These are phyloP conservation scores for Baccha elongata DNA, from an alignment of 2,888 invertebrate species.

Conservation along the genomic window DNA sequence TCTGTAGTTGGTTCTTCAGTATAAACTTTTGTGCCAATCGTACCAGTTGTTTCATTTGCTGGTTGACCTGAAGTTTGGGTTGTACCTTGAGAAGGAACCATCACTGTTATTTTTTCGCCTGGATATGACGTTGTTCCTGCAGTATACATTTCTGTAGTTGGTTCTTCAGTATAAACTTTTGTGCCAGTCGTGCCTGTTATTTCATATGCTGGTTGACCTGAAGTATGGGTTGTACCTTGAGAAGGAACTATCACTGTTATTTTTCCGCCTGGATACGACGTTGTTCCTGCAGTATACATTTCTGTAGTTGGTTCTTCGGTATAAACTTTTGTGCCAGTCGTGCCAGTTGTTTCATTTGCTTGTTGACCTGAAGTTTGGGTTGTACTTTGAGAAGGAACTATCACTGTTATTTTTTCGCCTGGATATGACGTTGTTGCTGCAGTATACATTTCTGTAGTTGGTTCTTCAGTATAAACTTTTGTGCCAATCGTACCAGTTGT, in stretches of 20 bases:
- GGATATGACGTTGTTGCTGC: constrained; percentile 3
- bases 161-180: background rate
- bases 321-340: too few relatives aligned
- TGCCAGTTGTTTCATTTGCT: too few relatives aligned
- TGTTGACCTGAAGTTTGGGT: background rate
- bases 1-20: background rate
- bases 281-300: background rate
- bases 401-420: background rate
- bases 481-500: too few relatives aligned
- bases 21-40: too few relatives aligned
- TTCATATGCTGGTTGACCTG: background rate
- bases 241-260: background rate
- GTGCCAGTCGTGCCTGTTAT: too few relatives aligned
- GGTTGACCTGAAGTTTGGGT: background rate
- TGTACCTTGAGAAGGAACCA: background rate
- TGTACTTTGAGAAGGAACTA: background rate
- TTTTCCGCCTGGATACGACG: background rate
- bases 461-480: background rate
- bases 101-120: background rate
- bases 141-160: background rate
- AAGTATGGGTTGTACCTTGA: background rate
- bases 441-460: background rate
- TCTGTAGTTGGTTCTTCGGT: background rate
- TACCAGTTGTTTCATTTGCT: too few relatives aligned
- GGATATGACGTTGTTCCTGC: constrained; percentile 4